Conservation (phyloP, 2,888 invertebrate genomes). For the Drosophila limbata region DNA sequence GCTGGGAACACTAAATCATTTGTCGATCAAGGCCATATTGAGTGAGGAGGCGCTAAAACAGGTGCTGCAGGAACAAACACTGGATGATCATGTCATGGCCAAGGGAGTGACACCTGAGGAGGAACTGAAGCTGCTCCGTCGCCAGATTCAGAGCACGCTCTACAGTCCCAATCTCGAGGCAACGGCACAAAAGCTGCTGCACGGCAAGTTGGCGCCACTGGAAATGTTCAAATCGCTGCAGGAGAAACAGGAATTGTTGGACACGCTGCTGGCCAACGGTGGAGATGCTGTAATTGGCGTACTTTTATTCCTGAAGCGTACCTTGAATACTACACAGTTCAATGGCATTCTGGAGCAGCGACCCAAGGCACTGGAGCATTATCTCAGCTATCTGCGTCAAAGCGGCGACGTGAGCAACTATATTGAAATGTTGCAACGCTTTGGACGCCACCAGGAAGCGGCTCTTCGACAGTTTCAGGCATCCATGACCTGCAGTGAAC, state of each 20-base stretch:
- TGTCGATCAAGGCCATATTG: slow-evolving; percentile 83
- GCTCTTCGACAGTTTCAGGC: slow-evolving; percentile 86
- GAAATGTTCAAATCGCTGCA: slow-evolving; percentile 87
- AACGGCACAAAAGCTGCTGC: slow-evolving; percentile 84
- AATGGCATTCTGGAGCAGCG: slow-evolving; percentile 89
- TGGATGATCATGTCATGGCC: slow-evolving; percentile 78
- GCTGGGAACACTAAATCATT: slow-evolving; percentile 72
- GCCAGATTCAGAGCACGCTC: slow-evolving; percentile 80
- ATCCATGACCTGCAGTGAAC: slow-evolving; percentile 74
- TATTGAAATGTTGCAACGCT: slow-evolving; percentile 90
- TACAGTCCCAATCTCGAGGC: slow-evolving; percentile 81
- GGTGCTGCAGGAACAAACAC: slow-evolving; percentile 80
- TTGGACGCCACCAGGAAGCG: slow-evolving; percentile 89
- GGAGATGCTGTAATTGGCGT: slow-evolving; percentile 90
- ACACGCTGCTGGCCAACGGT: slow-evolving; percentile 89
- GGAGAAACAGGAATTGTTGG: slow-evolving; percentile 90
- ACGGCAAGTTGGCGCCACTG: slow-evolving; percentile 86
- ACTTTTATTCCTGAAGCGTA: slow-evolving; percentile 90
- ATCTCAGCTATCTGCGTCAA: slow-evolving; percentile 90
- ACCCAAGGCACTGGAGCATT: slow-evolving; percentile 90
- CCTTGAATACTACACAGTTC: slow-evolving; percentile 90
- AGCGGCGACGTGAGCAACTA: slow-evolving; percentile 85
- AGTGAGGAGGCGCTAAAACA: slow-evolving; percentile 81
- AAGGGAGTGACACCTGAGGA: slow-evolving; percentile 84
- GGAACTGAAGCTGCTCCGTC: slow-evolving; percentile 83